Evolutionary conservation across 30 jellyfish, hydroid and myxozoan species (phyloP).

Genomic region (Chrysaora quinquecirrha): DNA sequence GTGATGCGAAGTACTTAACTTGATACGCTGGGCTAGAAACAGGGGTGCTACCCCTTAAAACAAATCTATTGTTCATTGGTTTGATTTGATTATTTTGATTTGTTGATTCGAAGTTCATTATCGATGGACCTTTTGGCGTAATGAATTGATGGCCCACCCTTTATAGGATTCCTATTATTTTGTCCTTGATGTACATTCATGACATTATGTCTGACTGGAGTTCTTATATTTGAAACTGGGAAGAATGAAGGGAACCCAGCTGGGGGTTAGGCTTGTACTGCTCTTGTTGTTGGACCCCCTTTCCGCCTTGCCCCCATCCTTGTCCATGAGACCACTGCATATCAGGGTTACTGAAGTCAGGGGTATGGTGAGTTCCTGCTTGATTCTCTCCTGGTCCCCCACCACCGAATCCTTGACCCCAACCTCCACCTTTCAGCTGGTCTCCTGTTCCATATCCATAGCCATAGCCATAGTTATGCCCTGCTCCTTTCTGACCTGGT

Average conservation of each 20-base stretch:
- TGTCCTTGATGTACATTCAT: neutral
- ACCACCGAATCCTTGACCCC: constrained; percentile 81
- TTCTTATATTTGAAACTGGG: constrained; percentile 4
- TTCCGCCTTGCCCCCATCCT: constrained; percentile 87
- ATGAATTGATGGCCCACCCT: neutral
- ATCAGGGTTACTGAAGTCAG: constrained; percentile 39
- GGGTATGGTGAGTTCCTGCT: constrained; percentile 57
- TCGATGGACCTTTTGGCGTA: constrained; percentile 73
- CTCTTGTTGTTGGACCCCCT: constrained; percentile 40
- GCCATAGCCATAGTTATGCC: constrained; percentile 77
- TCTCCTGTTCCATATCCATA: constrained; percentile 79
- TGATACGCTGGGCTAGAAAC: constrained; percentile 76
- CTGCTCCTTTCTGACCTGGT: constrained; percentile 71
- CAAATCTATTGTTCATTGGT: neutral
- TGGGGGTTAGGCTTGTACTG: constrained; percentile 56
- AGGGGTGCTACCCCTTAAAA: constrained; percentile 50
- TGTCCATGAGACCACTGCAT: constrained; percentile 69
- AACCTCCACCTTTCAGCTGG: constrained; percentile 70
- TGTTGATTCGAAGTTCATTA: constrained; percentile 65
- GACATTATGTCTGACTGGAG: constrained; percentile 46
- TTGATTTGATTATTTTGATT: neutral
- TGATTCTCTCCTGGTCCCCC: constrained; percentile 75
- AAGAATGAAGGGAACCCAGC: constrained; percentile 32
- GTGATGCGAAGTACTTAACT: constrained; percentile 43
- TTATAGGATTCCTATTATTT: neutral